phyloP scores from a whole-genome alignment of 2,888 invertebrate genomes.

The Leptinotarsa rubiginosa region DNA sequence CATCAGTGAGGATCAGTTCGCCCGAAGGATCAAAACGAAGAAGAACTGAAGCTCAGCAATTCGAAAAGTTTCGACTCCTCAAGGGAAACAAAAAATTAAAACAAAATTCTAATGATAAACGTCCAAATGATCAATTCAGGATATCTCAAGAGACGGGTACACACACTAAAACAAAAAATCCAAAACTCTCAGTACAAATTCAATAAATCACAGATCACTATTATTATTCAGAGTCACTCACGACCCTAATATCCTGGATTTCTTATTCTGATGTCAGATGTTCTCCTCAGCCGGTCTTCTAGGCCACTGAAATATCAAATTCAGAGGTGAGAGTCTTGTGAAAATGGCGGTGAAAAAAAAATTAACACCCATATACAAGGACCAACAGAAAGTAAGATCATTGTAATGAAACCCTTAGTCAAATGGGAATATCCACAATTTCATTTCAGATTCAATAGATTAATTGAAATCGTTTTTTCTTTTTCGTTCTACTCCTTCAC shows the following conservation, averaged over 20 bases:
- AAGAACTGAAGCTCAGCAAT: not conserved
- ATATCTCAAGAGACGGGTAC: slow-evolving; percentile 12
- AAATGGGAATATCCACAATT: not conserved
- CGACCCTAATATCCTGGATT: slow-evolving; percentile 17
- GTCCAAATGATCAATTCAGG: not conserved
- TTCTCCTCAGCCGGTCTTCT: slow-evolving; percentile 35
- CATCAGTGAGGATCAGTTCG: not conserved
- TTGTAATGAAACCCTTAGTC: not conserved
- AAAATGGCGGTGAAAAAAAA: not conserved
- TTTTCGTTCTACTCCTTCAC: too few relatives aligned
- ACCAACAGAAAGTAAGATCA: too few relatives aligned
- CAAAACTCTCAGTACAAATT: slow-evolving; percentile 23
- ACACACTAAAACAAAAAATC: slow-evolving; percentile 1
- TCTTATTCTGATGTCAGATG: slow-evolving; percentile 34
- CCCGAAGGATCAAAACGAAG: not conserved
- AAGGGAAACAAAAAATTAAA: not conserved
- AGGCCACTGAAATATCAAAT: slow-evolving; percentile 35
- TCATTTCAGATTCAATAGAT: too few relatives aligned
- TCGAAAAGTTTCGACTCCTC: not conserved
- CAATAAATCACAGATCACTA: slow-evolving; percentile 40
- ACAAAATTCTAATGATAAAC: not conserved
- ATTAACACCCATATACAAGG: too few relatives aligned
- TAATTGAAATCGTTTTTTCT: too few relatives aligned
- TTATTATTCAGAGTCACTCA: not conserved
- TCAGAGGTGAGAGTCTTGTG: not conserved